Conservation (phyloP, 2,113 vertebrate species). For the Toxotes chatareus region DNA sequence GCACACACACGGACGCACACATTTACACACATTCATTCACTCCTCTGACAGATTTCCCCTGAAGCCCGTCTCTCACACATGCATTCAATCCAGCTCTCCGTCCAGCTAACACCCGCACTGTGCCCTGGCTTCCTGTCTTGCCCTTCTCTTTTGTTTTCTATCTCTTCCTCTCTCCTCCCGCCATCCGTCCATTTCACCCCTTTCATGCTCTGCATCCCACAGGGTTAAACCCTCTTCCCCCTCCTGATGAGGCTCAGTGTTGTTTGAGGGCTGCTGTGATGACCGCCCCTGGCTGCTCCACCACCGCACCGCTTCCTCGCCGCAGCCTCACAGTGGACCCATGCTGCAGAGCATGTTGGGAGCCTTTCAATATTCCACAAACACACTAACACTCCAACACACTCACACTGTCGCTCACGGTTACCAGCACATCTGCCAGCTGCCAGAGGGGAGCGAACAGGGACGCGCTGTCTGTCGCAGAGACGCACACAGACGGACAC, state of each 20-base stretch:
- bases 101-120: slow-evolving; percentile 14
- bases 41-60: slow-evolving; percentile 56
- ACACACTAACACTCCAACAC: slow-evolving; percentile 47
- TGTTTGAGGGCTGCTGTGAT: slow-evolving; percentile 57
- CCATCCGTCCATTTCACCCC: neutral
- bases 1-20: slow-evolving; percentile 1
- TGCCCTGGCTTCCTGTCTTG: neutral
- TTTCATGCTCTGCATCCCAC: slow-evolving; percentile 26
- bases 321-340: slow-evolving; percentile 44
- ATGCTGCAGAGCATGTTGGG: slow-evolving; percentile 45
- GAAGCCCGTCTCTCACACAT: slow-evolving; percentile 34
- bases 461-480: slow-evolving; percentile 38
- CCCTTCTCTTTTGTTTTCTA: neutral
- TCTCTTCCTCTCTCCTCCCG: neutral
- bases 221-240: slow-evolving; percentile 20
- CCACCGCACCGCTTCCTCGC: slow-evolving; percentile 9
- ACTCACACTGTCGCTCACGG: slow-evolving; percentile 59
- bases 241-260: neutral
- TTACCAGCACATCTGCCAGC: slow-evolving; percentile 77
- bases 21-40: slow-evolving; percentile 16
- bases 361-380: slow-evolving; percentile 67
- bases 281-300: slow-evolving; percentile 52
- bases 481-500: slow-evolving; percentile 35
- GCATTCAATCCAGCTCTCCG: slow-evolving; percentile 24
- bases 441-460: slow-evolving; percentile 63